These are phyloP conservation scores for Rhabdornis inornatus DNA, from an alignment of 2,113 vertebrate genomes.

Conservation along the genomic window DNA sequence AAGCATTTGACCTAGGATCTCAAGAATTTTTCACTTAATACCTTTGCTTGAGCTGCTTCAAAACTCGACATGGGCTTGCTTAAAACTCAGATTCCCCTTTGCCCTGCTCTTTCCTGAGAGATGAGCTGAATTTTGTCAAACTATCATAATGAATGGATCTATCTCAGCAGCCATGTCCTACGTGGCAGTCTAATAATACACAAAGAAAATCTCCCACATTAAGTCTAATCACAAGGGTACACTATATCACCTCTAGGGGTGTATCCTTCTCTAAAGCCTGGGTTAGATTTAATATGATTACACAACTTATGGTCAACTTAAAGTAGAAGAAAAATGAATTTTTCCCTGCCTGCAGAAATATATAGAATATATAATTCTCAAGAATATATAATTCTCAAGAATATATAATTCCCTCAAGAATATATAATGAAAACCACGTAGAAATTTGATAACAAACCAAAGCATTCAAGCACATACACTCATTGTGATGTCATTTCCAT, in stretches of 20 bases:
- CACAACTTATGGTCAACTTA: background rate
- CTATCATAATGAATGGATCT: background rate
- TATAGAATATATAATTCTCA: no score
- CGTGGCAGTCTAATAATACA: accelerated
- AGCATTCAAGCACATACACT: background rate
- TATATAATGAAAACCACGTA: background rate
- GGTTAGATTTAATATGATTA: background rate
- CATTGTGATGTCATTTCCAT: background rate
- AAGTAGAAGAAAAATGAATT: background rate
- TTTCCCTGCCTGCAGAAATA: background rate
- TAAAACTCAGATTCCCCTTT: background rate
- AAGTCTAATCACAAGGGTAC: background rate
- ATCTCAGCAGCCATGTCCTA: background rate
- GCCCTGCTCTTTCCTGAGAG: background rate
- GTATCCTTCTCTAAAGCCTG: background rate
- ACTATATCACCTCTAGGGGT: background rate
- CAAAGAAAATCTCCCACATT: background rate
- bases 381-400: background rate
- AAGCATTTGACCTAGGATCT: background rate
- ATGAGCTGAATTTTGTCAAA: background rate
- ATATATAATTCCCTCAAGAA: background rate
- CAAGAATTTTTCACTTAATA: background rate
- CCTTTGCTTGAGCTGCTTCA: background rate
- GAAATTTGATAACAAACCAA: background rate
- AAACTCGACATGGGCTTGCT: background rate